phyloP scores from a whole-genome alignment of 1,140 invertebrate species.

The Micrasema longulum region DNA sequence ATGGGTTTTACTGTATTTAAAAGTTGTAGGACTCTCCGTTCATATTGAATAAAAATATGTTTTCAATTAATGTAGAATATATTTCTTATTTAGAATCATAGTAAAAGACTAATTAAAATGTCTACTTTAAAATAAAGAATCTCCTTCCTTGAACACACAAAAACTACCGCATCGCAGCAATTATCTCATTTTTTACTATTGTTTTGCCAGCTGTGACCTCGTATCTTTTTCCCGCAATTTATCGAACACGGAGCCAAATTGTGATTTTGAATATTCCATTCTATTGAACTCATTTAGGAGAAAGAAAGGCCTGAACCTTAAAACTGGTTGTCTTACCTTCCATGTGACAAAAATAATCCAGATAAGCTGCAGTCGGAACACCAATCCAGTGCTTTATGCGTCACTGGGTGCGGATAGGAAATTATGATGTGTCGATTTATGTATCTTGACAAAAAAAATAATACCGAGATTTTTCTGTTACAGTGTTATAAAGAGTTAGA shows the following conservation, averaged over 20 bases:
- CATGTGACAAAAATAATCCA: too few relatives aligned
- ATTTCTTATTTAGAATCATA: too few relatives aligned
- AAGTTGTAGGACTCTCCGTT: background rate
- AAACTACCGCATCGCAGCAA: too few relatives aligned
- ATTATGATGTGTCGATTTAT: background rate
- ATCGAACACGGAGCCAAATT: background rate
- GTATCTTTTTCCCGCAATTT: background rate
- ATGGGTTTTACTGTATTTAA: background rate
- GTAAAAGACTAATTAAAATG: too few relatives aligned
- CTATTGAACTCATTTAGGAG: too few relatives aligned
- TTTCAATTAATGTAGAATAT: background rate
- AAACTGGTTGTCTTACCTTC: too few relatives aligned
- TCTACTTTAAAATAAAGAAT: too few relatives aligned
- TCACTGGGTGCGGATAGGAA: too few relatives aligned
- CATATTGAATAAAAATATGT: background rate
- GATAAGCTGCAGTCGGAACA: too few relatives aligned
- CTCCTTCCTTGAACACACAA: too few relatives aligned
- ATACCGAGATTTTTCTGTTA: conserved; percentile 50
- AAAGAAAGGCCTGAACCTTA: background rate
- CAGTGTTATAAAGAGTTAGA: conserved; percentile 64
- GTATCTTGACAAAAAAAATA: background rate
- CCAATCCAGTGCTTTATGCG: too few relatives aligned
- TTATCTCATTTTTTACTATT: background rate
- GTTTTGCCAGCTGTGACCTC: background rate
- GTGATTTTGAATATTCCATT: background rate